phyloP scores from a whole-genome alignment of 2,113 vertebrate species.

The Zootoca vivipara region DNA sequence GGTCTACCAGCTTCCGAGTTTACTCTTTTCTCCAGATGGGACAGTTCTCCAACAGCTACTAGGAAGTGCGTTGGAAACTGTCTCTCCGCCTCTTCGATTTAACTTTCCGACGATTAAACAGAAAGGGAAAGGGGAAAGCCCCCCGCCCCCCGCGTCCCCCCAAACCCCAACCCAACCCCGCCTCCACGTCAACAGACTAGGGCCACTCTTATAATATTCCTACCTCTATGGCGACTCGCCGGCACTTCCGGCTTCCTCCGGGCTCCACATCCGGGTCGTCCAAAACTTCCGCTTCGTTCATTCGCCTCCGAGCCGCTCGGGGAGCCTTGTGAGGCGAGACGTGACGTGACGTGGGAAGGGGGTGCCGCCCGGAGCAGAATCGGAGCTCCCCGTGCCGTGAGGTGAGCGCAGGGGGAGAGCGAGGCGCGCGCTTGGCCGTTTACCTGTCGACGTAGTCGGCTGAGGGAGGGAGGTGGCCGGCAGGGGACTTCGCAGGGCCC shows the following conservation, averaged over 20 bases:
- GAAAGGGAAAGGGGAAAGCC: too few relatives aligned
- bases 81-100: too few relatives aligned
- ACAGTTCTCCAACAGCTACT: too few relatives aligned
- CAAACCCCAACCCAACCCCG: too few relatives aligned
- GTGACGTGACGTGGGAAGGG: not conserved
- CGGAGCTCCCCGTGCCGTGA: fast-evolving
- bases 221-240: not conserved
- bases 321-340: not conserved
- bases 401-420: not conserved
- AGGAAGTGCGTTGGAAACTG: not conserved
- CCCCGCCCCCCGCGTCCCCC: fast-evolving
- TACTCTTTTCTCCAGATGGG: not conserved
- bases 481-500: not conserved
- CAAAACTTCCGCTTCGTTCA: not conserved
- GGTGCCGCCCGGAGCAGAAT: too few relatives aligned
- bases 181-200: too few relatives aligned
- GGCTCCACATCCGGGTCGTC: constrained; percentile 31
- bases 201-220: not conserved
- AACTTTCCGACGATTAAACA: not conserved
- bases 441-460: not conserved
- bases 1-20: not conserved
- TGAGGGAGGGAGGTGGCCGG: not conserved
- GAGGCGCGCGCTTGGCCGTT: not conserved
- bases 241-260: not conserved
- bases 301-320: not conserved